Base-by-base conservation (phyloP, 2,888 invertebrate species). In the Epinotia demarniana region DNA sequence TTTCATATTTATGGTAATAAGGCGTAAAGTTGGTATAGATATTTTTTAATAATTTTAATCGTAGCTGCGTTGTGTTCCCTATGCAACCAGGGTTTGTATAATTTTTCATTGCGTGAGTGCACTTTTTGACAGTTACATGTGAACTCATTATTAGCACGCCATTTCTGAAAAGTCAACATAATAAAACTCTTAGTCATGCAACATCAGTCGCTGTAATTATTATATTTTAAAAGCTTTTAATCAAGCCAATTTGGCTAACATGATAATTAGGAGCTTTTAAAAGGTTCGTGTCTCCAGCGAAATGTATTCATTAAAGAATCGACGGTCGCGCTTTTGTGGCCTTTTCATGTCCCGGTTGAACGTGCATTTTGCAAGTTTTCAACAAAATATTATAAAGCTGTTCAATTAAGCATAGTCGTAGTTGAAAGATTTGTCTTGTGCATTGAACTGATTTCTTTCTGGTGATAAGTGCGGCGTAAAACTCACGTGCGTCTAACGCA, bases 221-320 rank as follows among this genome's bases (percentile, higher is more conserved):
- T 72, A 67, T 67, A 72, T 64, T 68, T 72, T 72, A 75, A 75
- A 75, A 75, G 75, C 75, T 61, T 66, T 75, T 75, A 75, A 75
- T 75, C 75, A 72, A 72, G 75, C 57, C 75, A 75, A 75, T 75
- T 75, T 67, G 61, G 72, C 71, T 75, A 67, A 75, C 72, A 75
- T 67, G 75, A 72, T 75, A 75, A 75, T 75, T 67, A 74, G 60
- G 66, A 57, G 71, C 61, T 75, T 75, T 75, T 75, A 75, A 72
- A 75, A 72, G 71, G 66, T 72, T 75, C 75, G 72, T 75, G 72
- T 66, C 75, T 53, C 58, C 64, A 57, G 57, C 69, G 63, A 67
- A 75, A 67, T 75, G 61, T 75, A 67, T 62, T 75, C 71, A 67
- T 75, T 71, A 75, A 43, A n/a, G 49, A 49, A 74, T 64, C 63